phyloP scores from a whole-genome alignment of 2,888 invertebrate genomes.

The Zygaena filipendulae region DNA sequence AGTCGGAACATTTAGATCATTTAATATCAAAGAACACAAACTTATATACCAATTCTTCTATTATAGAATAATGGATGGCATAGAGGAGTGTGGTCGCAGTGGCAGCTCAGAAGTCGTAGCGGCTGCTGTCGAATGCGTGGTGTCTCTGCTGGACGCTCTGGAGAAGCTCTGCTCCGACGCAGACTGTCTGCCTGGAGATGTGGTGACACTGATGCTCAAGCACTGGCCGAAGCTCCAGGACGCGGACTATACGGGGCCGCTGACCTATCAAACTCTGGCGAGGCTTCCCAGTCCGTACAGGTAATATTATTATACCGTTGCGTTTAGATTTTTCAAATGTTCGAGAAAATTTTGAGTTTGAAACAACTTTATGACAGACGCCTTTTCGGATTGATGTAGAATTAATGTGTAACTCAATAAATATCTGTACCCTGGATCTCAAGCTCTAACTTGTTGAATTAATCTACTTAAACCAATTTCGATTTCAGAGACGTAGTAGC shows the following conservation, averaged over 20 bases:
- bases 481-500: constrained; percentile 74
- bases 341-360: neutral
- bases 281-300: constrained; percentile 85
- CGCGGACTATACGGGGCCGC: constrained; percentile 84
- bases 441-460: no score
- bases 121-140: constrained; percentile 85
- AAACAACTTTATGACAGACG: no score
- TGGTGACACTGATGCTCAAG: constrained; percentile 63
- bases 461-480: no score
- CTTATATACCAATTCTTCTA: no score
- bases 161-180: constrained; percentile 85
- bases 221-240: constrained; percentile 76
- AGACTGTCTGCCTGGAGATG: constrained; percentile 36
- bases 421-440: no score
- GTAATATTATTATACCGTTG: constrained; percentile 38
- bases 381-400: no score
- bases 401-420: no score
- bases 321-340: no score
- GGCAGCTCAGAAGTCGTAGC: constrained; percentile 80
- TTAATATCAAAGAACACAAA: no score
- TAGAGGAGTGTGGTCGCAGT: constrained; percentile 91
- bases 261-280: constrained; percentile 87
- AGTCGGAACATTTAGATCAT: no score
- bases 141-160: constrained; percentile 83
- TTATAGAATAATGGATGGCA: constrained; percentile 90